These are phyloP conservation scores for Ophioninae sp. DNA, from an alignment of 2,888 invertebrate genomes.

Conservation along the genomic window DNA sequence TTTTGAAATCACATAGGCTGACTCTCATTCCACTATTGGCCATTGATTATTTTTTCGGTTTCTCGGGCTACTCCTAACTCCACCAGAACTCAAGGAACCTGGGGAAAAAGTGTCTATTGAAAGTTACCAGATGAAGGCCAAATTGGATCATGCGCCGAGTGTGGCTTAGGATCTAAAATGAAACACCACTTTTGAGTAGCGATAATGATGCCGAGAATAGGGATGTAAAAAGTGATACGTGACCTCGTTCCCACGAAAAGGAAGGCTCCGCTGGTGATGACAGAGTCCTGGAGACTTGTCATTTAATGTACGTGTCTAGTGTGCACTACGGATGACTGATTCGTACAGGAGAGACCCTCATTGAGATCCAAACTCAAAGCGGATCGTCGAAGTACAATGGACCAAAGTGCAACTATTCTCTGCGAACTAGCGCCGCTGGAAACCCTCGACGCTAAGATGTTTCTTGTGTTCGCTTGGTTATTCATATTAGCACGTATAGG, in stretches of 20 bases:
- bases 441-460: constrained; percentile 73
- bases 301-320: constrained; percentile 29
- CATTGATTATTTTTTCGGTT: background rate
- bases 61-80: background rate
- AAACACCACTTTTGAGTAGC: background rate
- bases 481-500: constrained; percentile 77
- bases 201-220: constrained; percentile 10
- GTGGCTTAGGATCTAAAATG: too few species aligned
- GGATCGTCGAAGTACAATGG: constrained; percentile 58
- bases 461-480: constrained; percentile 78
- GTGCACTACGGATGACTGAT: constrained; percentile 39
- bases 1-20: background rate
- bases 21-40: background rate
- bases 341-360: constrained; percentile 38
- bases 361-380: constrained; percentile 43
- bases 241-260: constrained; percentile 56
- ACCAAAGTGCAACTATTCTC: constrained; percentile 56
- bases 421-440: constrained; percentile 20
- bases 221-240: constrained; percentile 19
- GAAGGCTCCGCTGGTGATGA: constrained; percentile 23
- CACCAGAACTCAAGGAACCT: background rate
- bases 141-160: too few species aligned
- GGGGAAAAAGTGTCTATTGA: background rate
- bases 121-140: too few species aligned
- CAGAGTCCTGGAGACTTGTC: constrained; percentile 45